Conservation (phyloP, 1,140 invertebrate genomes). For the Drosophila setifemur region DNA sequence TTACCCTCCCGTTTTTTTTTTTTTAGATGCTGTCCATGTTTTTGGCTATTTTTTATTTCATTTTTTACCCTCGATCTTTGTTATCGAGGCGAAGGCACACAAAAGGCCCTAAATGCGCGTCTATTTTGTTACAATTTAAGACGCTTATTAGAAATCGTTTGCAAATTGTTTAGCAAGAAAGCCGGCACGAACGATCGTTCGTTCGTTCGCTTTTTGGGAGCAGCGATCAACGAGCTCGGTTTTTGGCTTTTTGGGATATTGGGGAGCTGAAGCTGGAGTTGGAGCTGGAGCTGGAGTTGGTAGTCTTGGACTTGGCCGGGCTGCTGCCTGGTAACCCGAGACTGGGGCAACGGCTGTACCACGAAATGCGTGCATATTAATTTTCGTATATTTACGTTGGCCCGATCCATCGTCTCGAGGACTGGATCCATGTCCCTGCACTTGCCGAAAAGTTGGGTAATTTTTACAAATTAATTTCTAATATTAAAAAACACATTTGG, state of each 20-base stretch:
- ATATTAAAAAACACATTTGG: neutral
- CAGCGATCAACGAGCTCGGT: constrained; percentile 19
- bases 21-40: constrained; percentile 34
- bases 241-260: neutral
- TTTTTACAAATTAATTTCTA: neutral
- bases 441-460: neutral
- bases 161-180: constrained; percentile 78
- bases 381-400: constrained; percentile 67
- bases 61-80: constrained; percentile 41
- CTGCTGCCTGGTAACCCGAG: constrained; percentile 28
- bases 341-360: constrained; percentile 32
- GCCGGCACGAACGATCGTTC: constrained; percentile 58
- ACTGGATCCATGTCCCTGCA: constrained; percentile 18
- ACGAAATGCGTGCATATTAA: constrained; percentile 79
- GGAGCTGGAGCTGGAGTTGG: neutral
- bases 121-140: constrained; percentile 81
- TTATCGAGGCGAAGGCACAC: constrained; percentile 56
- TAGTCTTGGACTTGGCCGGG: neutral
- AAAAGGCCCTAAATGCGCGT: constrained; percentile 77
- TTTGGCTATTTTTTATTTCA: constrained; percentile 30
- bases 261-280: neutral
- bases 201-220: constrained; percentile 37
- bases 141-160: constrained; percentile 80
- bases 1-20: constrained; percentile 50
- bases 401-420: constrained; percentile 29